These are phyloP conservation scores for Philypnodon macrostomus DNA, from an alignment of 2,797 vertebrate species.

Conservation along the genomic window DNA sequence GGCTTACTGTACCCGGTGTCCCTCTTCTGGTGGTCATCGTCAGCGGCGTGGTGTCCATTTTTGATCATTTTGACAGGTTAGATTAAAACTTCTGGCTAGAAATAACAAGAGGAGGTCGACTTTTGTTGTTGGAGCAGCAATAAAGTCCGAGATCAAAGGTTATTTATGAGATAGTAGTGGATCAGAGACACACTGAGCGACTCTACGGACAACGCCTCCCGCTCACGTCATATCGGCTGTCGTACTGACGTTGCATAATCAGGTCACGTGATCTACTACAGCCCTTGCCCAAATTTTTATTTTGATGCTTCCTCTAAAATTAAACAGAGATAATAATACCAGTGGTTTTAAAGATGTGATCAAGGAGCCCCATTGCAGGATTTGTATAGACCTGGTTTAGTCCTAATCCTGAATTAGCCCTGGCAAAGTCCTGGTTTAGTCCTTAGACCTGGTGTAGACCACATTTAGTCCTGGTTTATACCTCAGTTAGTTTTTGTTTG, in stretches of 20 bases:
- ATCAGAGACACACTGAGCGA: constrained; percentile 7
- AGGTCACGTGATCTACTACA: constrained; percentile 36
- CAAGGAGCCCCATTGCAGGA: too few relatives aligned
- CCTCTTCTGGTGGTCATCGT: constrained; percentile 11
- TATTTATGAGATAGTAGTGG: not conserved
- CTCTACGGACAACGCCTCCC: constrained; percentile 54
- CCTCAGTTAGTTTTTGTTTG: too few relatives aligned
- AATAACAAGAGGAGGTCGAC: not conserved
- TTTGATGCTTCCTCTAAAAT: too few relatives aligned
- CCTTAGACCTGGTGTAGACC: too few relatives aligned
- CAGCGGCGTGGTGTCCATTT: constrained; percentile 72
- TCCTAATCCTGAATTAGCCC: too few relatives aligned
- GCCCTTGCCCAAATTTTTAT: not conserved
- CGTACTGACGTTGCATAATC: constrained; percentile 32
- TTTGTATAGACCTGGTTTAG: too few relatives aligned
- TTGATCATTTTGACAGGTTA: constrained; percentile 66
- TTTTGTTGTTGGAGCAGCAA: not conserved
- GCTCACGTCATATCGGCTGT: constrained; percentile 47
- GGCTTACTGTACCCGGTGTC: constrained; percentile 33
- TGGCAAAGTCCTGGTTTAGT: too few relatives aligned
- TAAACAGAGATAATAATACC: too few relatives aligned
- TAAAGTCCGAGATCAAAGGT: too few relatives aligned
- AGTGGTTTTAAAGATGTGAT: too few relatives aligned
- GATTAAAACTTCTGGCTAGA: accelerated
- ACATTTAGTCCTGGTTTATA: too few relatives aligned